Evolutionary conservation across 2,888 invertebrate genomes (phyloP).

Genomic region (Lithophane socia): DNA sequence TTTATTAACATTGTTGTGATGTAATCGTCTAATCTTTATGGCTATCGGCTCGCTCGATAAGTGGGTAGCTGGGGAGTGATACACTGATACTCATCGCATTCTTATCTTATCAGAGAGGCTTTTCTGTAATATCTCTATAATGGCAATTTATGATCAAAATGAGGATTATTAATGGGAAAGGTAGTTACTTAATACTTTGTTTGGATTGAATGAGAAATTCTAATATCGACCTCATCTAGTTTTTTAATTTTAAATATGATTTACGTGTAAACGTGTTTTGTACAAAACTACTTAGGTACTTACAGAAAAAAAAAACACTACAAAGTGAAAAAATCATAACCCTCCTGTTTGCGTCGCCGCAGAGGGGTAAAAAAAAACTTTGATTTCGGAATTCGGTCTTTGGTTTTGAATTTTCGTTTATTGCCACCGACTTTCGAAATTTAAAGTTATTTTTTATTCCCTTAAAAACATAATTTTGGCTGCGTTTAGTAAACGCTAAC

Average conservation of each 20-base stretch:
- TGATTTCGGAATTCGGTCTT: too few species aligned
- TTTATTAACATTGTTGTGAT: slow-evolving; percentile 7
- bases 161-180: not conserved
- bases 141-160: not conserved
- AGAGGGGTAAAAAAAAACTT: too few species aligned
- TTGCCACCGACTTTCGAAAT: too few species aligned
- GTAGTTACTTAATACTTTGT: not conserved
- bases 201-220: not conserved
- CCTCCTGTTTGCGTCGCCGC: too few species aligned
- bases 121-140: not conserved
- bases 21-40: not conserved
- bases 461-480: too few species aligned
- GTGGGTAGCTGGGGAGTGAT: not conserved
- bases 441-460: too few species aligned
- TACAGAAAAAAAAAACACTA: too few species aligned
- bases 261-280: not conserved
- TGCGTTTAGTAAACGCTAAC: too few species aligned
- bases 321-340: too few species aligned
- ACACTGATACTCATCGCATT: not conserved
- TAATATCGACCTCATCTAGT: not conserved
- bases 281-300: not conserved
- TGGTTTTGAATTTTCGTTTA: too few species aligned
- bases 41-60: slow-evolving; percentile 14
- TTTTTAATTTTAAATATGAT: not conserved
- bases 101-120: slow-evolving; percentile 13